A percentile compares a stretch with the other conserved stretches of the same genome.
These are phyloP conservation scores for Oscheius sp. DNA, from an alignment of 2,888 invertebrate genomes.

Conservation along the genomic window DNA sequence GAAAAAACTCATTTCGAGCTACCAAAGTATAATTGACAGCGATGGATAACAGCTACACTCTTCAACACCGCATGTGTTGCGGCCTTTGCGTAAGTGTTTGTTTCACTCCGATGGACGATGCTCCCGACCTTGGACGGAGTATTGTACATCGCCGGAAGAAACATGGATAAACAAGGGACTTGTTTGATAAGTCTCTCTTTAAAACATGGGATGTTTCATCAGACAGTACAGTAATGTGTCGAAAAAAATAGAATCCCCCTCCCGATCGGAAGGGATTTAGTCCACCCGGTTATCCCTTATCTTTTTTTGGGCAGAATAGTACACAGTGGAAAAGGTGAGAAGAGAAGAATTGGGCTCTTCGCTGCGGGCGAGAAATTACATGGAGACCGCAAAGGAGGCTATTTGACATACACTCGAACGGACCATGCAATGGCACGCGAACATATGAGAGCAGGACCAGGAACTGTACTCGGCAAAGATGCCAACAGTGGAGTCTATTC, in stretches of 20 bases:
- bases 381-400: slow-evolving; percentile 24
- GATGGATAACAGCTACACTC: neutral
- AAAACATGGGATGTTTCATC: neutral
- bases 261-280: neutral
- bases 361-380: slow-evolving; percentile 27
- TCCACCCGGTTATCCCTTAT: neutral
- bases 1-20: too few relatives aligned
- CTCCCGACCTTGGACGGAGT: slow-evolving; percentile 28
- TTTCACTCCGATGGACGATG: slow-evolving; percentile 27
- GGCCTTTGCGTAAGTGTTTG: slow-evolving; percentile 28
- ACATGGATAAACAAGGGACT: neutral
- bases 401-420: slow-evolving; percentile 18
- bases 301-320: slow-evolving; percentile 3
- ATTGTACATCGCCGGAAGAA: slow-evolving; percentile 11
- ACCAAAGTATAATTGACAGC: too few relatives aligned
- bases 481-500: neutral
- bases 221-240: neutral
- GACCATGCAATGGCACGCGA: slow-evolving; percentile 29
- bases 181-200: neutral
- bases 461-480: neutral
- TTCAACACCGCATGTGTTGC: neutral
- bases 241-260: neutral
- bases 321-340: neutral
- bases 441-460: neutral
- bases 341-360: neutral